Evolutionary conservation across 2,797 vertebrate genomes (phyloP).

Genomic region (Spinibarbus caldwelli): DNA sequence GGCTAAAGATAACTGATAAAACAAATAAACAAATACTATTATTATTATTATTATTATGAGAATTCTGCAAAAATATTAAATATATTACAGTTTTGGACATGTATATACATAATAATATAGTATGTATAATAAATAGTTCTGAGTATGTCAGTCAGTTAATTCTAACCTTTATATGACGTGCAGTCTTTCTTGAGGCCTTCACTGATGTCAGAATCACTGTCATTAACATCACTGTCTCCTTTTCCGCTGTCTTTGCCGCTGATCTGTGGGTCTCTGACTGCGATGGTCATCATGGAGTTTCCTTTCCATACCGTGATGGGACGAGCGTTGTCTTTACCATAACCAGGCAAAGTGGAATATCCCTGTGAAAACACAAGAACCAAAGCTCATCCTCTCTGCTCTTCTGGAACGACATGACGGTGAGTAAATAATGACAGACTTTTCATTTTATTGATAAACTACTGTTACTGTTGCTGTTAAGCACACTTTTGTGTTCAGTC

Average conservation of each 20-base stretch:
- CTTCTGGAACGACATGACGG: neutral
- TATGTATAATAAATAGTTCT: neutral
- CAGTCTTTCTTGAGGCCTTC: constrained; percentile 93
- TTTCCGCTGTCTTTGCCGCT: constrained; percentile 98
- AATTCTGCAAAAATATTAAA: too few relatives aligned
- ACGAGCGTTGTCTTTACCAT: constrained; percentile 84
- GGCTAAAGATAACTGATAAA: too few relatives aligned
- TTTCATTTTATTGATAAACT: neutral
- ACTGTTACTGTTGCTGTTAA: neutral
- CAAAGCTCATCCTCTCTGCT: neutral
- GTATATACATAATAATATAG: neutral
- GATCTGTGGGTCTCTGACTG: constrained; percentile 91
- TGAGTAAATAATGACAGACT: neutral
- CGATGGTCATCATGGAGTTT: constrained; percentile 92
- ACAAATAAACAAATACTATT: too few relatives aligned
- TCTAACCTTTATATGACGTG: constrained; percentile 78
- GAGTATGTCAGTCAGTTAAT: neutral
- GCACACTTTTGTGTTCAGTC: neutral
- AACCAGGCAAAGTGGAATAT: constrained; percentile 85
- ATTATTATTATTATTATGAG: too few relatives aligned
- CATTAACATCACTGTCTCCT: constrained; percentile 97
- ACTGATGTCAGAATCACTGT: constrained; percentile 96
- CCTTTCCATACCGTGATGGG: constrained; percentile 94
- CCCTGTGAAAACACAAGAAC: constrained; percentile 73
- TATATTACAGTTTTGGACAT: too few relatives aligned